phyloP scores from a whole-genome alignment of 2,888 invertebrate genomes.

The Anticlea derivata region DNA sequence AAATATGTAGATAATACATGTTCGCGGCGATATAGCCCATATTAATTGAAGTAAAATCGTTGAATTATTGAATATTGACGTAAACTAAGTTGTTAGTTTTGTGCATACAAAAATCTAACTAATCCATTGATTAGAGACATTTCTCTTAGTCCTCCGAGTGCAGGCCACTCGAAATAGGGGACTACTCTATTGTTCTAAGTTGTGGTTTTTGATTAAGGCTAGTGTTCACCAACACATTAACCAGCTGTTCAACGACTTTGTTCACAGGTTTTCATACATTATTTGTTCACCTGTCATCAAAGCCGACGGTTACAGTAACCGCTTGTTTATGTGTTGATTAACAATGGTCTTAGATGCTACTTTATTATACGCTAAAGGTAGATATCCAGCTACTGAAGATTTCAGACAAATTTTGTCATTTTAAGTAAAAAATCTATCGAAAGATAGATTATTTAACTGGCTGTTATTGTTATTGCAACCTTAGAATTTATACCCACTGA shows the following conservation, averaged over 20 bases:
- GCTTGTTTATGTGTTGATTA: too few species aligned
- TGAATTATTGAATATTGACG: slow-evolving; percentile 7
- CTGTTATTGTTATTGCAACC: slow-evolving; percentile 4
- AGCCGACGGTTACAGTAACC: too few species aligned
- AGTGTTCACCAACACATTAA: too few species aligned
- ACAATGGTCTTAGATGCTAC: slow-evolving; percentile 37
- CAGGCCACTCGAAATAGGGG: neutral
- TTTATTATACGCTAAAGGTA: neutral
- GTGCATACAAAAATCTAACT: neutral
- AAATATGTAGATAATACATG: slow-evolving; percentile 9
- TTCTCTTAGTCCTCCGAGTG: slow-evolving; percentile 2
- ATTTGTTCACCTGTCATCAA: too few species aligned
- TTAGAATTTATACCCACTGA: slow-evolving; percentile 42
- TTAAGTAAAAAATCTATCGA: neutral
- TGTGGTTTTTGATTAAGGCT: neutral
- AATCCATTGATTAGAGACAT: neutral
- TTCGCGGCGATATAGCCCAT: slow-evolving; percentile 8
- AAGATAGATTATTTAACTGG: slow-evolving; percentile 9
- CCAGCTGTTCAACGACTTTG: too few species aligned
- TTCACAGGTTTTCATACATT: too few species aligned
- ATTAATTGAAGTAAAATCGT: slow-evolving; percentile 9
- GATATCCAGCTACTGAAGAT: neutral
- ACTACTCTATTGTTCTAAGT: slow-evolving; percentile 4
- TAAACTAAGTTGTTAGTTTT: neutral
- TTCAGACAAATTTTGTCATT: neutral